Evolutionary conservation across 2,797 vertebrate species (phyloP).

Genomic region (Masticophis lateralis): DNA sequence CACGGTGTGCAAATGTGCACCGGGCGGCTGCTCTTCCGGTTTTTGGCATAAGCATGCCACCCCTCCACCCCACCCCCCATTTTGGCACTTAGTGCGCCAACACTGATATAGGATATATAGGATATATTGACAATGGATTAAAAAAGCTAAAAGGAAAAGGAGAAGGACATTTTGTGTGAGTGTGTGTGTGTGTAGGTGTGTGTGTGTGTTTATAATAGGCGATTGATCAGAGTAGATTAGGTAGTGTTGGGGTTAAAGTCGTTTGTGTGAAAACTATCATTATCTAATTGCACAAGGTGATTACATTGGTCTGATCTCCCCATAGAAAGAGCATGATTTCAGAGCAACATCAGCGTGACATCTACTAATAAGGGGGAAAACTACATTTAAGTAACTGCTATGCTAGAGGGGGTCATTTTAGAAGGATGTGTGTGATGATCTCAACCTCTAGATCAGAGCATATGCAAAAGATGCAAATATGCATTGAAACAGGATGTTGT

Average conservation of each 20-base stretch:
- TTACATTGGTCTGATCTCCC: background rate
- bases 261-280: background rate
- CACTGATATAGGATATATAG: background rate
- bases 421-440: background rate
- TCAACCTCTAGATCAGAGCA: background rate
- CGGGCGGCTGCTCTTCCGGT: too few species aligned
- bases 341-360: background rate
- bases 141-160: background rate
- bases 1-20: too few species aligned
- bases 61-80: too few species aligned
- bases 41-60: too few species aligned
- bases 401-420: background rate
- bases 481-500: background rate
- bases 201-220: background rate
- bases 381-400: background rate
- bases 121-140: background rate
- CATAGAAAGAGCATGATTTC: background rate
- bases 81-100: too few species aligned
- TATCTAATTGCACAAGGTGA: background rate
- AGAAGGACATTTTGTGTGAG: background rate
- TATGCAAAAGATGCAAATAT: background rate
- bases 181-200: background rate
- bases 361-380: background rate
- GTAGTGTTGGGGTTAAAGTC: background rate
- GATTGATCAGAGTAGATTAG: background rate